Percentiles rank a stretch among this genome's conserved stretches.
Conservation (phyloP, 2,888 invertebrate genomes). For the Drosophila eohydei region DNA sequence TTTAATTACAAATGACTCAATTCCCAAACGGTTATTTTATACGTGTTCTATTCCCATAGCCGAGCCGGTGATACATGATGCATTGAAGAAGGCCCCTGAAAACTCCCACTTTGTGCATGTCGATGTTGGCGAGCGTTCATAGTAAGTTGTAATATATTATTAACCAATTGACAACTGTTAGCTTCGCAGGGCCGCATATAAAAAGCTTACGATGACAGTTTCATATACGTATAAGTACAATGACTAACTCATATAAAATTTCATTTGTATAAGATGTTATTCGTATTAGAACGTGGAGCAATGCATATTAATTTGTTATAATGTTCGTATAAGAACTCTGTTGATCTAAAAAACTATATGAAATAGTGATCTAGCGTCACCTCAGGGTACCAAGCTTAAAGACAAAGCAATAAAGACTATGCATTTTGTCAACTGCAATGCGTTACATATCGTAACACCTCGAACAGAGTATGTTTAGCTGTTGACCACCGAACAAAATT, state of each 20-base stretch:
- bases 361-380: neutral
- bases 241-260: no score
- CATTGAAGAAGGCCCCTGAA: constrained; percentile 87
- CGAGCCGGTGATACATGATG: constrained; percentile 90
- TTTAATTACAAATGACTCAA: constrained; percentile 29
- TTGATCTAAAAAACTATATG: neutral
- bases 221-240: neutral
- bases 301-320: neutral
- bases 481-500: neutral
- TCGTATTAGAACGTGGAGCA: neutral
- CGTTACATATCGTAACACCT: neutral
- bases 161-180: neutral
- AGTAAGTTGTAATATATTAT: constrained; percentile 86
- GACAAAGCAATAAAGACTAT: neutral
- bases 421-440: neutral
- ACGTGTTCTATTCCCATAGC: constrained; percentile 86
- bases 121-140: constrained; percentile 91
- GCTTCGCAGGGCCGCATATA: no score
- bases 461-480: neutral
- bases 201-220: neutral
- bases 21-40: constrained; percentile 3
- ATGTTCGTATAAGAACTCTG: neutral
- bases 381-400: no score
- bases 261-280: neutral
- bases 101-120: constrained; percentile 90